phyloP scores from a whole-genome alignment of 2,888 invertebrate species.

The Drosophila villosipedis region DNA sequence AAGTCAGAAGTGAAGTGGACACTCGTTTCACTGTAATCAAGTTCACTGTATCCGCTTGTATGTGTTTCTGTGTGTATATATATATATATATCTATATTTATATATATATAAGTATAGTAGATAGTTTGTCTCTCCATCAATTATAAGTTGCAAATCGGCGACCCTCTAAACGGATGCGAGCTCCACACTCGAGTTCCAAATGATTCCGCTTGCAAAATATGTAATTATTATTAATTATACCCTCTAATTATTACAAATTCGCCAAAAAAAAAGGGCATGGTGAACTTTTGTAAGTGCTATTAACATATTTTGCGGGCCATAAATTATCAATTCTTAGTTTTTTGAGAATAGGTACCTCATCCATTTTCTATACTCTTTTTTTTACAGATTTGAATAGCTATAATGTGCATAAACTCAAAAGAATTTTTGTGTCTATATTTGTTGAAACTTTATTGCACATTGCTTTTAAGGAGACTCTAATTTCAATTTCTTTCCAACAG shows the following conservation, averaged over 20 bases:
- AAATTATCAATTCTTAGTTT: not conserved
- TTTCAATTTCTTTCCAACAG: not conserved
- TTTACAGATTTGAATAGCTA: not conserved
- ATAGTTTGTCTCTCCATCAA: not conserved
- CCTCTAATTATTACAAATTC: not conserved
- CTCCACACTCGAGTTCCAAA: not conserved
- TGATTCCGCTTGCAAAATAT: not conserved
- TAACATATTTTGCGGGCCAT: not conserved
- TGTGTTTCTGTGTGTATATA: not conserved
- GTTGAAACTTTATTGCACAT: not conserved
- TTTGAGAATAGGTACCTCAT: not conserved
- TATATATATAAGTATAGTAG: not conserved
- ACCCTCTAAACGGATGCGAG: not conserved
- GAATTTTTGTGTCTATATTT: not conserved
- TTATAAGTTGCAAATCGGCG: not conserved
- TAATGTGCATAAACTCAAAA: not conserved
- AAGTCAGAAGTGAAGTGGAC: conserved; percentile 67
- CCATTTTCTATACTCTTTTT: not conserved
- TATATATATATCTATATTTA: not conserved
- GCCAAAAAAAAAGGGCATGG: not conserved
- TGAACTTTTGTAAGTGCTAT: not conserved
- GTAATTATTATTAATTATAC: not conserved
- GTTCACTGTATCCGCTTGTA: conserved; percentile 26
- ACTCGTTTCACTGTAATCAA: conserved; percentile 39
- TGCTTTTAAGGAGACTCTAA: not conserved